Evolutionary conservation across 2,113 vertebrate species (phyloP), one percentile per base, ranked within the genome.

Genomic region (Aptenodytes forsteri): DNA sequence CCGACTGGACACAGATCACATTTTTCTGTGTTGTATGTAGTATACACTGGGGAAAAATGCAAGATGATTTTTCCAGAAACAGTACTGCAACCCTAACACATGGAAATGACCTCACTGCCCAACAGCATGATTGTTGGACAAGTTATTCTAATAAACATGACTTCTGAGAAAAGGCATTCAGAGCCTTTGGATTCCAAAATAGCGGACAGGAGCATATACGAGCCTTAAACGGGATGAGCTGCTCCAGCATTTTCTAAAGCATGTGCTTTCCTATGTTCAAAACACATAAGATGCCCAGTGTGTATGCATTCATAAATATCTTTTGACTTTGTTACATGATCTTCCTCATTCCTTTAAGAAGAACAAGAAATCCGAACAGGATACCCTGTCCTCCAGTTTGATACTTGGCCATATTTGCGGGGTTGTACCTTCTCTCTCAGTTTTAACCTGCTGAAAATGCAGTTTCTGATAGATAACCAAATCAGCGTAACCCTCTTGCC

Each of bases 1-100:
- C 15, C 0, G 1, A 6, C 10, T 3, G 2, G 42, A 66, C 22
- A 21, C 7, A 32, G 19, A 72, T 49, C 1, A 4, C 23, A 16
- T 71, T 91, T 78, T 54, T 84, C 25, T 77, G 55, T 56, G 47
- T 69, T 84, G 7, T 38, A 12, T 59, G 15, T 36, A 64, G 21
- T 46, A 19, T 58, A 47, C 5, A 8, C 15, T 69, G 29, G 32
- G 40, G 23, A 59, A 83, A 92, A 93, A 85, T 19, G 5, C 42
- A 66, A 44, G 13, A 16, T 67, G 4, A 46, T 81, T 89, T 90
- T 86, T 93, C 22, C 17, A 79, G 46, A 67, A 91, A 58, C 7
- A 29, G 13, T 78, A 46, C 18, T 52, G 36, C 27, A 81, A 16
- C 13, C 4, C 44, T 52, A 81, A 38, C 16, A 83, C 27, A 21